Percentiles rank a stretch among this genome's conserved stretches.
Conservation (phyloP, 2,113 vertebrate genomes). For the Agapornis roseicollis region DNA sequence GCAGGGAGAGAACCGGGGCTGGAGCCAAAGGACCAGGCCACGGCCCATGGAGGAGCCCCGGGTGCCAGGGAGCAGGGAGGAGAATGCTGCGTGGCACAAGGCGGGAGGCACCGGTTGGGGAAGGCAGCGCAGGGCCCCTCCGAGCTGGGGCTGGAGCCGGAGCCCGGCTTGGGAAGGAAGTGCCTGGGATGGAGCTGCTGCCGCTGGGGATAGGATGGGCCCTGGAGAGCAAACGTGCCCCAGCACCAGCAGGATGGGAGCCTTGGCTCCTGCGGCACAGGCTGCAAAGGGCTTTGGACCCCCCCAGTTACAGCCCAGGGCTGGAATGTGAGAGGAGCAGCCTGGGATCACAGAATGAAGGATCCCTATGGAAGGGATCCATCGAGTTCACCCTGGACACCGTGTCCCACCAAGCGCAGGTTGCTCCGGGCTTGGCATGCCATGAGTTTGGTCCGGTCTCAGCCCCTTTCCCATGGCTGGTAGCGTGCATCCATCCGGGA, state of each 20-base stretch:
- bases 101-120: constrained; percentile 40
- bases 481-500: not conserved
- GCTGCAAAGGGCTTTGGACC: not conserved
- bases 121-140: constrained; percentile 4
- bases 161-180: constrained; percentile 28
- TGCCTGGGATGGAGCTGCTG: constrained; percentile 24
- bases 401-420: not conserved
- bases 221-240: not conserved
- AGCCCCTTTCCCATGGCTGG: not conserved
- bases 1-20: not conserved
- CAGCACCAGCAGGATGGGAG: not conserved
- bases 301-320: not conserved
- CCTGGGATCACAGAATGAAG: not conserved
- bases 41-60: not conserved
- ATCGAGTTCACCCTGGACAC: not conserved
- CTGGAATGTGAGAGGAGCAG: not conserved
- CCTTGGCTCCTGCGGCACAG: not conserved
- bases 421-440: not conserved
- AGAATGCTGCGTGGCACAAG: constrained; percentile 13
- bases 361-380: not conserved
- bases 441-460: not conserved
- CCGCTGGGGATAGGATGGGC: not conserved
- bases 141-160: constrained; percentile 17
- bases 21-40: not conserved
- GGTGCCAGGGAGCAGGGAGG: not conserved